Evolutionary conservation across 2,888 invertebrate species (phyloP).

Genomic region (Drosophila infuscata): DNA sequence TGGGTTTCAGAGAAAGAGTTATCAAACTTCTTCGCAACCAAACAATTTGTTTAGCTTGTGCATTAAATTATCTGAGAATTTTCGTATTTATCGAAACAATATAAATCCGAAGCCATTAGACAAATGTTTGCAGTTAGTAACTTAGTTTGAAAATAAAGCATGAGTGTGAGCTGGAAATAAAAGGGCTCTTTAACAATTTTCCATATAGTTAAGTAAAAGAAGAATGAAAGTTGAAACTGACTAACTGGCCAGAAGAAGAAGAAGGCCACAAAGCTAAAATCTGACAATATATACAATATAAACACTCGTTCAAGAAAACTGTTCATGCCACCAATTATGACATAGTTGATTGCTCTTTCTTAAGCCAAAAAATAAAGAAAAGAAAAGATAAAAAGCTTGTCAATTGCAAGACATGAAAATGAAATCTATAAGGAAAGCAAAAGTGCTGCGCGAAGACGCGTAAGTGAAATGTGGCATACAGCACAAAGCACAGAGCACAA

Average conservation of each 20-base stretch:
- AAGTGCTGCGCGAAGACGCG: conserved; percentile 4
- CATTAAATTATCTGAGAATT: too few species aligned
- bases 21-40: background rate
- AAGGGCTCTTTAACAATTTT: background rate
- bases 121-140: background rate
- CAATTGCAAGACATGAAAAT: background rate
- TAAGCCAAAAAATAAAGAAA: background rate
- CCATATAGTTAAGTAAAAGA: background rate
- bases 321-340: background rate
- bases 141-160: background rate
- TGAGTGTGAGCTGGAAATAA: background rate
- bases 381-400: background rate
- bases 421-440: conserved; percentile 13
- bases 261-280: background rate
- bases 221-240: background rate
- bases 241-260: background rate
- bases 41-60: background rate
- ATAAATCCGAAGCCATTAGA: background rate
- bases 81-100: too few species aligned
- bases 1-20: too few species aligned
- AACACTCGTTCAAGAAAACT: background rate
- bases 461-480: conserved; percentile 7
- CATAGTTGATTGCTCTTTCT: conserved; percentile 1
- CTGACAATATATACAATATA: background rate
- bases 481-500: conserved; percentile 1